Conservation (phyloP, 2,113 vertebrate genomes). For the Nematolebias whitei region DNA sequence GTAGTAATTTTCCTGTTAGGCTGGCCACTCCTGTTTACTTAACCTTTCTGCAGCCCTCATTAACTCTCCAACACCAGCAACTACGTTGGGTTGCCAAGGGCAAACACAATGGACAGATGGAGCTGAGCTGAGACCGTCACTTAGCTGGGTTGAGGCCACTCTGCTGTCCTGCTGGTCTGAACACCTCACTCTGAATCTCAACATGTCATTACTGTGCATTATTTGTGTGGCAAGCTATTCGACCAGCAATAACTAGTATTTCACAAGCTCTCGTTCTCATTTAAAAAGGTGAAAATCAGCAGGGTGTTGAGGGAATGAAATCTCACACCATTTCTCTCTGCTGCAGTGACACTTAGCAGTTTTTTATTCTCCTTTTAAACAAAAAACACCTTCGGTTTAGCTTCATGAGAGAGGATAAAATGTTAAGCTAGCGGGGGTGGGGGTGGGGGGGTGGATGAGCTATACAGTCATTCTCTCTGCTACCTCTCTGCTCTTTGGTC, state of each 20-base stretch:
- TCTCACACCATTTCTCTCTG: slow-evolving; percentile 35
- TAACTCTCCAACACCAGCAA: slow-evolving; percentile 74
- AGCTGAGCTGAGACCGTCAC: slow-evolving; percentile 70
- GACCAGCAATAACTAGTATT: slow-evolving; percentile 43
- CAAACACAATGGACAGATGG: slow-evolving; percentile 77
- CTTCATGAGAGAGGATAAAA: slow-evolving; percentile 63
- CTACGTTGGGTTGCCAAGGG: slow-evolving; percentile 76
- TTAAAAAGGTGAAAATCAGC: slow-evolving; percentile 47
- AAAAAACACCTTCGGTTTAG: slow-evolving; percentile 55
- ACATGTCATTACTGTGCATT: slow-evolving; percentile 65
- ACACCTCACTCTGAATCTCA: slow-evolving; percentile 54
- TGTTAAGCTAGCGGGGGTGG: slow-evolving; percentile 70
- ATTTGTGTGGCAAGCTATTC: slow-evolving; percentile 50
- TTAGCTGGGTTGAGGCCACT: slow-evolving; percentile 66
- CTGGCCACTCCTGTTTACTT: slow-evolving; percentile 81
- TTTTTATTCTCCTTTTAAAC: slow-evolving; percentile 16
- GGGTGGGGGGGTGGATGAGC: slow-evolving; percentile 71
- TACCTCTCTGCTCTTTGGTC: slow-evolving; percentile 68
- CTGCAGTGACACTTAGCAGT: slow-evolving; percentile 32
- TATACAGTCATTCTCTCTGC: slow-evolving; percentile 75
- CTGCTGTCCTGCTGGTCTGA: slow-evolving; percentile 55
- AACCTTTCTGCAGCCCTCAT: slow-evolving; percentile 82
- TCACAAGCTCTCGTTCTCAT: slow-evolving; percentile 44
- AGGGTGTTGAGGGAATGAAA: slow-evolving; percentile 28
- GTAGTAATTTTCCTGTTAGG: slow-evolving; percentile 75